Evolutionary conservation across 2,888 invertebrate genomes (phyloP).

Genomic region (Trilocha varians): DNA sequence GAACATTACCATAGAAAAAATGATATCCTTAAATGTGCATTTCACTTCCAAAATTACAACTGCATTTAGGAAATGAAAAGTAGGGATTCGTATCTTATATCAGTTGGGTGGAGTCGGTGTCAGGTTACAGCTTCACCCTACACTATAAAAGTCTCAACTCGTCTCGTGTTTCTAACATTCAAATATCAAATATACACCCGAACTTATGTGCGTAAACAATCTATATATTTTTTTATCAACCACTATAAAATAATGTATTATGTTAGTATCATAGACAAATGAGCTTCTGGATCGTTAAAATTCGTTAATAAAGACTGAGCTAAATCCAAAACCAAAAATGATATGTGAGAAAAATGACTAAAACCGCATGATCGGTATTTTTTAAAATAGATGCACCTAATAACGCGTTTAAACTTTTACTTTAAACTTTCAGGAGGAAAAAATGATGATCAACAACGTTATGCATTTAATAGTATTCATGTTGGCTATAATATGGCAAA

Average conservation of each 20-base stretch:
- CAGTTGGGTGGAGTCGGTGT: constrained; percentile 48
- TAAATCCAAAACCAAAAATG: no score
- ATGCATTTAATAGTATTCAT: constrained; percentile 39
- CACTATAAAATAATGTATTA: no score
- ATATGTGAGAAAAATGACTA: no score
- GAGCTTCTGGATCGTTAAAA: no score
- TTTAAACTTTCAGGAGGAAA: constrained; percentile 24
- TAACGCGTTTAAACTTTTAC: not conserved
- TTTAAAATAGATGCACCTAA: not conserved
- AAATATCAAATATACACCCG: constrained; percentile 6
- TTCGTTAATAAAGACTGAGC: no score
- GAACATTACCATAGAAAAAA: not conserved
- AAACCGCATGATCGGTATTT: not conserved
- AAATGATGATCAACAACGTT: constrained; percentile 43
- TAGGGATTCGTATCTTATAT: constrained; percentile 38
- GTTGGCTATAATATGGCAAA: constrained; percentile 38
- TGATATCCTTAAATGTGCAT: constrained; percentile 31
- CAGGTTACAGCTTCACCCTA: constrained; percentile 56
- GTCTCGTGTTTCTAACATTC: constrained; percentile 53
- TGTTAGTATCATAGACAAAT: no score
- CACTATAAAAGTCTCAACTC: constrained; percentile 54
- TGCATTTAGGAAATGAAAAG: constrained; percentile 67
- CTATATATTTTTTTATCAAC: not conserved
- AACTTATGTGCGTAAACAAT: not conserved
- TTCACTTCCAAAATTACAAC: constrained; percentile 30